A percentile compares a stretch with the other conserved stretches of the same genome.
Evolutionary conservation across 2,888 invertebrate species (phyloP).

Genomic region (Ectropis crepuscularia): DNA sequence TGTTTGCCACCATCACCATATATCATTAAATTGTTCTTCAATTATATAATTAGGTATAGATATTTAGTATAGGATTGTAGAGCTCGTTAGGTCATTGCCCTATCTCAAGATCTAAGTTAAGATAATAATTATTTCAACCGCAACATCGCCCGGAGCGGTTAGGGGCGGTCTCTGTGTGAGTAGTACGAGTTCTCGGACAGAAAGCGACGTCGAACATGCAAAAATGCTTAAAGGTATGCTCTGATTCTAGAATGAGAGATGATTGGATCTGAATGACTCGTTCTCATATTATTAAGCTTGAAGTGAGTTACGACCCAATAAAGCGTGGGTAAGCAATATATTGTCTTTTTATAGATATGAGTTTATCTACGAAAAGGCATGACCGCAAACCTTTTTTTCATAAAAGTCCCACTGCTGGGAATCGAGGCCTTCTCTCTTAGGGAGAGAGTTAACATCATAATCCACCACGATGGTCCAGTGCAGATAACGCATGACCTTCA

Average conservation of each 20-base stretch:
- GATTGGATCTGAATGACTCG: background rate
- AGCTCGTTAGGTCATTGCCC: conserved; percentile 70
- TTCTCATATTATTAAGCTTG: background rate
- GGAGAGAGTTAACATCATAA: too few species aligned
- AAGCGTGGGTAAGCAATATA: too few species aligned
- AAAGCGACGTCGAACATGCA: conserved; percentile 45
- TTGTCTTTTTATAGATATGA: too few species aligned
- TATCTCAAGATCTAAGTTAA: conserved; percentile 74
- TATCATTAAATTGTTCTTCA: conserved; percentile 25
- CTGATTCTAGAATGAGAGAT: conserved; percentile 11
- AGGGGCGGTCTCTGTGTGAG: conserved; percentile 58
- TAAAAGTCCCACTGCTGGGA: too few species aligned
- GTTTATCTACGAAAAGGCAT: too few species aligned
- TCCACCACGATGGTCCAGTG: too few species aligned
- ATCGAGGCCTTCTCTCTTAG: too few species aligned
- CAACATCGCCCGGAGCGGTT: conserved; percentile 70
- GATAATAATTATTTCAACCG: conserved; percentile 82
- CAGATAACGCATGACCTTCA: too few species aligned
- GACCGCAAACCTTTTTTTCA: too few species aligned
- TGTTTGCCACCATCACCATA: conserved; percentile 25
- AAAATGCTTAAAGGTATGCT: conserved; percentile 25
- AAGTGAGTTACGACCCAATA: background rate
- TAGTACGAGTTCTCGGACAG: conserved; percentile 43
- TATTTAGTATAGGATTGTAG: conserved; percentile 40
- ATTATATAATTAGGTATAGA: conserved; percentile 28